Conservation (phyloP, 2,888 invertebrate species). For the Lepidocyrtinus sp. region DNA sequence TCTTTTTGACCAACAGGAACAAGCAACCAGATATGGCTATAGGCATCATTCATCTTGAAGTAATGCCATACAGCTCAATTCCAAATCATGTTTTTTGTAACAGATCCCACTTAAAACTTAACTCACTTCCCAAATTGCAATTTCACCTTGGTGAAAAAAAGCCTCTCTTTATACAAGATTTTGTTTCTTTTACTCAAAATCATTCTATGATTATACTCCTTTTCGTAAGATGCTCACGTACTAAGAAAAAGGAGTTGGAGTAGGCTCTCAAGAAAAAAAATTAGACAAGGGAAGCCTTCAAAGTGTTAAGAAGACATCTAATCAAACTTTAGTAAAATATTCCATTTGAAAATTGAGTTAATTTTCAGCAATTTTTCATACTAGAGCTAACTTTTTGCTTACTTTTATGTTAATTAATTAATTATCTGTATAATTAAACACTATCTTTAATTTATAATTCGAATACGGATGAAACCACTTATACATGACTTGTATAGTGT, state of each 20-base stretch:
- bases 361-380: no score
- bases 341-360: no score
- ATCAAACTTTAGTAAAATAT: no score
- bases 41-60: not conserved
- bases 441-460: no score
- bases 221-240: conserved; percentile 53
- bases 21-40: not conserved
- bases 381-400: no score
- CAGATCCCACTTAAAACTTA: not conserved
- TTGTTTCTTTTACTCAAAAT: conserved; percentile 12
- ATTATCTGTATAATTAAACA: no score
- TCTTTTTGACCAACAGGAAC: not conserved
- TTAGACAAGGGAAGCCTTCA: no score
- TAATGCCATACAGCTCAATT: not conserved
- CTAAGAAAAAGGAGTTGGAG: conserved; percentile 1
- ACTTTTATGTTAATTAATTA: no score
- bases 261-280: conserved; percentile 35
- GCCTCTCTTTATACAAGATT: not conserved
- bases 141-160: conserved; percentile 7
- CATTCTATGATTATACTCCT: not conserved
- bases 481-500: no score
- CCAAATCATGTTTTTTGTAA: not conserved
- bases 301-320: no score
- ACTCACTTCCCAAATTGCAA: not conserved
- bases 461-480: no score